phyloP scores from a whole-genome alignment of 1,140 invertebrate species.

The Bombus sibiricus region DNA sequence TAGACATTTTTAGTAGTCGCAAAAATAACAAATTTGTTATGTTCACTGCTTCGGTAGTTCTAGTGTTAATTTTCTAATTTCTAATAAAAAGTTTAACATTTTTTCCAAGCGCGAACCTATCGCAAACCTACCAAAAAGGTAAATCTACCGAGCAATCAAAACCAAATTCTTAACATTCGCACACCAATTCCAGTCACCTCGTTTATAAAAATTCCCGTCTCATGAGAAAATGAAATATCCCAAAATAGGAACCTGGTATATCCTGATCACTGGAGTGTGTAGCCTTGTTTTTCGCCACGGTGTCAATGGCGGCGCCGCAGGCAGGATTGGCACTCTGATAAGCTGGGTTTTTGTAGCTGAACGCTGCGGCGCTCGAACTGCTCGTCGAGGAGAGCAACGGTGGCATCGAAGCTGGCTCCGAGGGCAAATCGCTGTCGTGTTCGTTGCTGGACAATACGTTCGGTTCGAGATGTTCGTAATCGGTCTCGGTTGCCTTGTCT shows the following conservation, averaged over 20 bases:
- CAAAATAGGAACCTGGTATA: conserved; percentile 74
- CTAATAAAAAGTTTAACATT: too few species aligned
- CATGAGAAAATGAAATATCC: neutral
- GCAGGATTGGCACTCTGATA: conserved; percentile 89
- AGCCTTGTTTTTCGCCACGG: conserved; percentile 70
- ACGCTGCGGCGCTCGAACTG: conserved; percentile 81
- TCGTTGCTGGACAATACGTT: conserved; percentile 68
- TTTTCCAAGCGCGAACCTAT: too few species aligned
- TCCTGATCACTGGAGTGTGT: conserved; percentile 81
- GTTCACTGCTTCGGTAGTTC: too few species aligned
- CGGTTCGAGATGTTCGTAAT: conserved; percentile 33
- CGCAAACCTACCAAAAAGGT: too few species aligned
- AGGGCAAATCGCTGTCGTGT: conserved; percentile 76
- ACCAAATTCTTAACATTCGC: too few species aligned
- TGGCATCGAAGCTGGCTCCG: conserved; percentile 84
- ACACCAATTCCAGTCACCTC: too few species aligned
- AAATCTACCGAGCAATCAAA: too few species aligned
- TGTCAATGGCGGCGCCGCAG: conserved; percentile 71
- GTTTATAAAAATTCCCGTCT: too few species aligned
- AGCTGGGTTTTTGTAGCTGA: conserved; percentile 88
- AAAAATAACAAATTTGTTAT: too few species aligned
- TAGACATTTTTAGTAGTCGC: too few species aligned
- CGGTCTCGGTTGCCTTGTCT: neutral
- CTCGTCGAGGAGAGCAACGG: conserved; percentile 78
- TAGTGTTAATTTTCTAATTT: too few species aligned